Evolutionary conservation across 2,113 vertebrate species (phyloP).

Genomic region (Pomatorhinus ruficollis): DNA sequence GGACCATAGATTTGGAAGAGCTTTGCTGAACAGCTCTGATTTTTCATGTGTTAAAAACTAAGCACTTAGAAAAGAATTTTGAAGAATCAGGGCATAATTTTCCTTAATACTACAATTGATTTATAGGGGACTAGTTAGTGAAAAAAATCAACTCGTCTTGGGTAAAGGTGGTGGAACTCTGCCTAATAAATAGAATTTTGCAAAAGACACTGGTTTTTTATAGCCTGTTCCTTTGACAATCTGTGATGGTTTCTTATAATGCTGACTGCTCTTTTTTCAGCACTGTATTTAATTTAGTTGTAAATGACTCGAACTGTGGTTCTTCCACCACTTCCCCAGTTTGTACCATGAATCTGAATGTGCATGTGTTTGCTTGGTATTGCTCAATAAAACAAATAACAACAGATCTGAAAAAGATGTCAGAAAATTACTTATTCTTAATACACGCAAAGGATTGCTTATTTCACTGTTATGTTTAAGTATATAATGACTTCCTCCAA

Average conservation of each 20-base stretch:
- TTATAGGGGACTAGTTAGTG: background rate
- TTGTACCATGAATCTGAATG: constrained; percentile 49
- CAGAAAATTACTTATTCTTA: constrained; percentile 57
- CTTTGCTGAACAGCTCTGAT: background rate
- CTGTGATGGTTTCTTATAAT: background rate
- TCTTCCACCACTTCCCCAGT: constrained; percentile 6
- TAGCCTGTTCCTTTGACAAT: background rate
- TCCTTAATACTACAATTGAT: background rate
- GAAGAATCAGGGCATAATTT: constrained; percentile 29
- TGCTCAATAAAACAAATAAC: constrained; percentile 54
- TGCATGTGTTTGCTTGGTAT: background rate
- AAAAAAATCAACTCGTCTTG: background rate
- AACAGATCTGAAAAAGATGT: constrained; percentile 29
- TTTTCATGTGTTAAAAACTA: background rate
- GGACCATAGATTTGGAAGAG: background rate
- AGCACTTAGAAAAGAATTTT: background rate
- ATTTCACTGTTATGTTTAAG: constrained; percentile 54
- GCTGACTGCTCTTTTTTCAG: background rate
- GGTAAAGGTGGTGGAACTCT: background rate
- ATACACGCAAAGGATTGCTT: constrained; percentile 27
- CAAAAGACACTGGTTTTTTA: background rate
- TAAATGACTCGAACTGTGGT: constrained; percentile 28
- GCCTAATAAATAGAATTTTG: constrained; percentile 27
- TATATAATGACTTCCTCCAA: constrained; percentile 48
- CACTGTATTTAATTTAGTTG: constrained; percentile 10